Conservation (phyloP, 1,140 invertebrate species). For the Acromyrmex charruanus region DNA sequence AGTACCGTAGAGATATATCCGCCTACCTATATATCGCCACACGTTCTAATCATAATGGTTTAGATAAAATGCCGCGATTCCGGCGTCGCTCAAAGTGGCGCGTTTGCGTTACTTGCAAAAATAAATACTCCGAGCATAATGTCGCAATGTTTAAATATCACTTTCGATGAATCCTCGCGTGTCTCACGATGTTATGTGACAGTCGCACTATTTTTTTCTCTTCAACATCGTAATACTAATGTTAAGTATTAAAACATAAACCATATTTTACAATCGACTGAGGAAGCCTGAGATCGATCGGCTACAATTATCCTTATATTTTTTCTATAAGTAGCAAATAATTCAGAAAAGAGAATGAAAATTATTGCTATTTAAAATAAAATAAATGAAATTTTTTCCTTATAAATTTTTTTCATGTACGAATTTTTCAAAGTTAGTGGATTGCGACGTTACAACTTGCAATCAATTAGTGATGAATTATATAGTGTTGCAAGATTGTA, state of each 20-base stretch:
- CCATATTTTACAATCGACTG: neutral
- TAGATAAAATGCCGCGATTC: conserved; percentile 39
- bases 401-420: neutral
- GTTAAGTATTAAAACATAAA: conserved; percentile 17
- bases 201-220: conserved; percentile 35
- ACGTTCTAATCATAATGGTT: conserved; percentile 43
- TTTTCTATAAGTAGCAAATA: neutral
- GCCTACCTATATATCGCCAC: conserved; percentile 51
- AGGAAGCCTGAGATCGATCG: conserved; percentile 17
- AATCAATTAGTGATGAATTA: neutral
- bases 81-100: conserved; percentile 54
- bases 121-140: conserved; percentile 42
- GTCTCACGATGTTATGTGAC: conserved; percentile 45
- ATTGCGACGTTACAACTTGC: neutral
- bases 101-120: conserved; percentile 7
- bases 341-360: neutral
- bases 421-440: conserved; percentile 3
- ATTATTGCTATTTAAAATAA: neutral
- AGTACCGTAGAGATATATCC: conserved; percentile 67
- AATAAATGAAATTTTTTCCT: neutral
- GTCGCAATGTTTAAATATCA: conserved; percentile 46
- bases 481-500: neutral
- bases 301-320: conserved; percentile 3
- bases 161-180: conserved; percentile 19
- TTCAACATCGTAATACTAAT: conserved; percentile 24